phyloP scores from a whole-genome alignment of 2,113 vertebrate genomes.

The Microtus pennsylvanicus region DNA sequence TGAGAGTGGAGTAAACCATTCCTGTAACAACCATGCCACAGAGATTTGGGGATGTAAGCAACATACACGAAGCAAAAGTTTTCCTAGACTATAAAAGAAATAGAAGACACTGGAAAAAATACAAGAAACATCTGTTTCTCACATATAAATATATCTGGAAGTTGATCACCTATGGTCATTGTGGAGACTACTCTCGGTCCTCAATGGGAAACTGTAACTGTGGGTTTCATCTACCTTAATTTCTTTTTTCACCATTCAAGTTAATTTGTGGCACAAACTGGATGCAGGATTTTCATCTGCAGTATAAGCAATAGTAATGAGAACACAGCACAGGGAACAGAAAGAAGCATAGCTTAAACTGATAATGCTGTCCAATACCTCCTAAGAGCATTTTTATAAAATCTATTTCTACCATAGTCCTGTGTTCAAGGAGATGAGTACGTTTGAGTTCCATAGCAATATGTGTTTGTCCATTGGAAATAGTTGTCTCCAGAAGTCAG shows the following conservation, averaged over 20 bases:
- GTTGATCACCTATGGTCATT: not conserved
- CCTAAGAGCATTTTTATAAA: not conserved
- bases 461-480: not conserved
- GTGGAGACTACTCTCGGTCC: not conserved
- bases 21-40: not conserved
- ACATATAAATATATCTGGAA: not conserved
- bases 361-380: rapidly evolving
- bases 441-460: not conserved
- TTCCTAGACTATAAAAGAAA: not conserved
- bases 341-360: not conserved
- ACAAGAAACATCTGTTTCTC: not conserved
- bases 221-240: no score
- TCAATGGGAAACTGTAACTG: not conserved
- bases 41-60: not conserved
- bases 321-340: not conserved
- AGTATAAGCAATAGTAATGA: not conserved
- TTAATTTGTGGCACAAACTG: not conserved
- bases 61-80: not conserved
- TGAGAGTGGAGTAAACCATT: not conserved
- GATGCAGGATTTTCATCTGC: not conserved
- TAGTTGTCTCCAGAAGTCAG: not conserved
- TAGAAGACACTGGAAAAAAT: not conserved
- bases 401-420: not conserved
- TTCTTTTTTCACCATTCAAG: not conserved
- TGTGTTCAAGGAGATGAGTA: not conserved